phyloP scores from a whole-genome alignment of 2,113 vertebrate species.

The Abramis brama region DNA sequence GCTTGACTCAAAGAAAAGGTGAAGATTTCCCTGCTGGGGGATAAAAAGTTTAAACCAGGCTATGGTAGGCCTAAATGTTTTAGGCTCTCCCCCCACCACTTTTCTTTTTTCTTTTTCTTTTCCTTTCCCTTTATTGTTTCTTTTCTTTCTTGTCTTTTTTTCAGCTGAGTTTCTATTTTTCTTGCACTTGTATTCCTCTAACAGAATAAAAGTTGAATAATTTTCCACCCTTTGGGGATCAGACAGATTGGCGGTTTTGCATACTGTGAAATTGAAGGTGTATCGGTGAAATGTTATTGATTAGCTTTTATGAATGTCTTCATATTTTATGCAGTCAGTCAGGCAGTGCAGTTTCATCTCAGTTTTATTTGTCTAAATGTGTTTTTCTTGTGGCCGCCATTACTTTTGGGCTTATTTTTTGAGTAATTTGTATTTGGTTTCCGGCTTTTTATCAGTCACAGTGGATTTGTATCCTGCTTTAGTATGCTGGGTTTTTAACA shows the following conservation, averaged over 20 bases:
- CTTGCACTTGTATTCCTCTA: background rate
- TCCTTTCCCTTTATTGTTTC: background rate
- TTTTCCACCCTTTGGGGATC: conserved; percentile 4
- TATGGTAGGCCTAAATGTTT: background rate
- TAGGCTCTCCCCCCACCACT: background rate
- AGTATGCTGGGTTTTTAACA: background rate
- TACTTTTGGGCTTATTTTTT: background rate
- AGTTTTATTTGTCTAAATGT: conserved; percentile 2
- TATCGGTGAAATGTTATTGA: background rate
- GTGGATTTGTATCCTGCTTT: background rate
- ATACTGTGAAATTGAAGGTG: conserved; percentile 1
- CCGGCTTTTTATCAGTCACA: background rate
- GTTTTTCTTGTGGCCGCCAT: background rate
- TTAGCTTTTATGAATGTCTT: background rate
- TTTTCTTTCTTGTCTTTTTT: background rate
- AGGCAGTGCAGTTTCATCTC: background rate
- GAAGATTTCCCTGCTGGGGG: background rate
- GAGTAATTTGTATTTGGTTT: background rate
- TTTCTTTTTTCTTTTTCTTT: background rate
- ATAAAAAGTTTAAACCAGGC: too few relatives aligned
- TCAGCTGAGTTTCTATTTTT: background rate
- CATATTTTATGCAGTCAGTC: conserved; percentile 22
- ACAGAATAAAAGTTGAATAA: background rate
- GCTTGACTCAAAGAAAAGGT: too few relatives aligned
- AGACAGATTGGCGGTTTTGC: background rate